Evolutionary conservation across 1,140 invertebrate species (phyloP).

Genomic region (Oryzaephilus surinamensis): DNA sequence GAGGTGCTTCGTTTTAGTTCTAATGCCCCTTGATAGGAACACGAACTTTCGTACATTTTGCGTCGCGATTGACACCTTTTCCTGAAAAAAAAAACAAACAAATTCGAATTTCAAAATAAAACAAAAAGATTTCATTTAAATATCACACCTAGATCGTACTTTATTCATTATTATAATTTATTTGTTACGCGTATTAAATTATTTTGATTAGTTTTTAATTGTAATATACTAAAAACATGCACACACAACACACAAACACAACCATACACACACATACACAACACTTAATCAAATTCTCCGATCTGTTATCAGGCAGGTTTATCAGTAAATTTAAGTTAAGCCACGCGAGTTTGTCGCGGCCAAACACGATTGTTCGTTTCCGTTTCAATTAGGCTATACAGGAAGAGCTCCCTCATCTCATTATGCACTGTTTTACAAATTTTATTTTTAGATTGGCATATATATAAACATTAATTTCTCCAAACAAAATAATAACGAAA

Average conservation of each 20-base stretch:
- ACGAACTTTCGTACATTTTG: conserved; percentile 79
- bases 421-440: conserved; percentile 37
- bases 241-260: too few relatives aligned
- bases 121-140: background rate
- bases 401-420: conserved; percentile 38
- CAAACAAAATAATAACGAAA: too few relatives aligned
- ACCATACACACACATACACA: too few relatives aligned
- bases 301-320: conserved; percentile 14
- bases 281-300: too few relatives aligned
- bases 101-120: background rate
- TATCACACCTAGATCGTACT: background rate
- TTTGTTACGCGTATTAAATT: too few relatives aligned
- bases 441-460: conserved; percentile 36
- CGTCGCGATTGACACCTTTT: conserved; percentile 33
- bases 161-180: background rate
- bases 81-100: conserved; percentile 21
- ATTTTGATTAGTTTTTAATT: too few relatives aligned
- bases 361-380: conserved; percentile 35
- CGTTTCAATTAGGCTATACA: conserved; percentile 37
- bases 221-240: too few relatives aligned
- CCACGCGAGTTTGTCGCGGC: conserved; percentile 27
- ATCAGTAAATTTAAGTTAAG: conserved; percentile 21
- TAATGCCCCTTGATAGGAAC: conserved; percentile 73
- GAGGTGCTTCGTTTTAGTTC: conserved; percentile 64
- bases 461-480: too few relatives aligned